phyloP scores from a whole-genome alignment of 2,797 vertebrate genomes.

The Erithacus rubecula region DNA sequence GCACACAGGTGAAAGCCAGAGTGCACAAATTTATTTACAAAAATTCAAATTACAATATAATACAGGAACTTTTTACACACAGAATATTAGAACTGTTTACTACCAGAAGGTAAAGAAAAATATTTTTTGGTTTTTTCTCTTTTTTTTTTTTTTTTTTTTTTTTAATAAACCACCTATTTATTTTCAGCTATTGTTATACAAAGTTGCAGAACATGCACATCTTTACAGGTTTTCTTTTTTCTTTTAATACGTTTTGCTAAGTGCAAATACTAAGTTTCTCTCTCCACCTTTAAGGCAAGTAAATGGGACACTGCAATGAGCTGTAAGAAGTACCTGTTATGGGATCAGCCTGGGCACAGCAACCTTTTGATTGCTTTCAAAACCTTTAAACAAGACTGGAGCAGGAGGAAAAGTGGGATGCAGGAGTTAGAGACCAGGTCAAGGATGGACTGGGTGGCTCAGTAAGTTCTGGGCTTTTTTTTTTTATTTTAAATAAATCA shows the following conservation, averaged over 20 bases:
- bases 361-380: not conserved
- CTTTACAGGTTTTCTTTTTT: constrained; percentile 32
- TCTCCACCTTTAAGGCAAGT: constrained; percentile 83
- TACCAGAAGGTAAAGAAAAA: constrained; percentile 75
- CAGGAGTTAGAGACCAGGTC: not conserved
- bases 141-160: not conserved
- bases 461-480: not conserved
- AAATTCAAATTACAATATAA: constrained; percentile 78
- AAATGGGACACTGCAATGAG: constrained; percentile 36
- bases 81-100: constrained; percentile 64
- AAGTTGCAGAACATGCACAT: constrained; percentile 75
- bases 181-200: constrained; percentile 71
- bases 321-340: constrained; percentile 16
- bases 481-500: not conserved
- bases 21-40: constrained; percentile 80
- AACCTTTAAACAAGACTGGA: not conserved
- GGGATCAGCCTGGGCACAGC: not conserved
- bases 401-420: not conserved
- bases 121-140: not conserved
- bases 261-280: constrained; percentile 78
- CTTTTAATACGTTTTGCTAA: constrained; percentile 69
- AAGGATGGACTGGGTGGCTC: not conserved
- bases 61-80: constrained; percentile 80
- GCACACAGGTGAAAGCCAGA: not conserved
- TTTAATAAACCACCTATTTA: constrained; percentile 68